Evolutionary conservation across 2,113 vertebrate species (phyloP), one percentile per base, ranked within the genome.

Genomic region (Polyodon spathula): DNA sequence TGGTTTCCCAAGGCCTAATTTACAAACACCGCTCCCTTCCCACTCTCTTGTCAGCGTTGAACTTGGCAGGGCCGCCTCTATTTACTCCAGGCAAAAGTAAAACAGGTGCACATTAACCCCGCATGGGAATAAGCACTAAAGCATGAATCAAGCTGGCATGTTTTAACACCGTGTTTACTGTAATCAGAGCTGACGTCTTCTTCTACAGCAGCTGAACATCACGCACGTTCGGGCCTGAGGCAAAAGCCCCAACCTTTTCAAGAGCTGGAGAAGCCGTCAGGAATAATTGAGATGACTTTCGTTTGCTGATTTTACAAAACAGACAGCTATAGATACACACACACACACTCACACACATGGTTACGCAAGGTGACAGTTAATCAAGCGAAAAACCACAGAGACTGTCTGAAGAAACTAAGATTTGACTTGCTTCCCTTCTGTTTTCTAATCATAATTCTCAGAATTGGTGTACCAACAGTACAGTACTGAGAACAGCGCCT

Each of bases 151-250:
- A 2, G 1, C 4, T 11, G 40, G 57, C 14, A 41, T 12, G 42
- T 46, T 15, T 14, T 42, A 16, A 43, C 42, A 38, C 43, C 48
- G 8, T 59, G 58, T 59, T 59, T 59, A 59, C 42, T 27, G 58
- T 59, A 46, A 59, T 14, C 43, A 38, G 8, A 50, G 42, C 6
- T 11, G 58, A 59, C 48, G 48, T 16, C 4, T 48, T 16, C 4
- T 48, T 58, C 40, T 44, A 7, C 58, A 6, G 17, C 0, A n/a
- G 43, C 11, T 10, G 8, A 27, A n/a, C n/a, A 16, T 37, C 16
- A 6, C 16, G 9, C 43, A 46, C 17, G 58, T 59, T 59, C 37
- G 39, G 17, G 43, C 58, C 58, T 37, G 15, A 12, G 58, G 58
- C 58, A 37, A 37, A 4, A 7, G 48, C 6, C 43, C n/a, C 42